A percentile compares a stretch with the other conserved stretches of the same genome.
Conservation (phyloP, 2,888 invertebrate genomes). For the Ophonus ardosiacus region DNA sequence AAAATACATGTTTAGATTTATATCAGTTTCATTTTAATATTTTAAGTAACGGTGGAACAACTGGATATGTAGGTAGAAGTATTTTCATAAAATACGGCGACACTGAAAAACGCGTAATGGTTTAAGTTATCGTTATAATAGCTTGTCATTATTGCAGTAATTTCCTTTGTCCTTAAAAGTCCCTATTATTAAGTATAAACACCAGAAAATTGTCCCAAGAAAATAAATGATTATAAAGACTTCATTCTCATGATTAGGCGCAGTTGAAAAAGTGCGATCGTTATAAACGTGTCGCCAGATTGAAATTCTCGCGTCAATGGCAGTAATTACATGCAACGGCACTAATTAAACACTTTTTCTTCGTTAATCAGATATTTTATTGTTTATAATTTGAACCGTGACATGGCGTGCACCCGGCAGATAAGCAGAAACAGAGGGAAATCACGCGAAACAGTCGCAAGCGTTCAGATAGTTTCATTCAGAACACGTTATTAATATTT, state of each 20-base stretch:
- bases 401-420: slow-evolving; percentile 52
- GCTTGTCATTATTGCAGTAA: not conserved
- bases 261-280: slow-evolving; percentile 42
- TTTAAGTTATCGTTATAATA: not conserved
- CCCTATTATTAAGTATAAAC: slow-evolving; percentile 13
- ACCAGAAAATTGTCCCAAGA: slow-evolving; percentile 31
- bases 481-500: slow-evolving; percentile 48
- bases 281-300: slow-evolving; percentile 57
- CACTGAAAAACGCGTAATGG: not conserved
- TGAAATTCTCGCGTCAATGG: slow-evolving; percentile 44
- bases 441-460: slow-evolving; percentile 47
- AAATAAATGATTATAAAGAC: slow-evolving; percentile 37
- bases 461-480: slow-evolving; percentile 45
- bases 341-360: slow-evolving; percentile 61
- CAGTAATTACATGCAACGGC: slow-evolving; percentile 51
- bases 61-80: no score
- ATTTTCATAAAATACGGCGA: no score
- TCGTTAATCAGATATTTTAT: slow-evolving; percentile 56
- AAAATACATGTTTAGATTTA: no score
- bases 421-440: slow-evolving; percentile 53
- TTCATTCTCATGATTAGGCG: slow-evolving; percentile 12
- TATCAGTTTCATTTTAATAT: no score
- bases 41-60: no score
- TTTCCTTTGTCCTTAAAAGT: slow-evolving; percentile 14
- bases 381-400: slow-evolving; percentile 61